Evolutionary conservation across 2,113 vertebrate species (phyloP), one percentile per base, ranked within the genome.

Genomic region (Tenrec ecaudatus): DNA sequence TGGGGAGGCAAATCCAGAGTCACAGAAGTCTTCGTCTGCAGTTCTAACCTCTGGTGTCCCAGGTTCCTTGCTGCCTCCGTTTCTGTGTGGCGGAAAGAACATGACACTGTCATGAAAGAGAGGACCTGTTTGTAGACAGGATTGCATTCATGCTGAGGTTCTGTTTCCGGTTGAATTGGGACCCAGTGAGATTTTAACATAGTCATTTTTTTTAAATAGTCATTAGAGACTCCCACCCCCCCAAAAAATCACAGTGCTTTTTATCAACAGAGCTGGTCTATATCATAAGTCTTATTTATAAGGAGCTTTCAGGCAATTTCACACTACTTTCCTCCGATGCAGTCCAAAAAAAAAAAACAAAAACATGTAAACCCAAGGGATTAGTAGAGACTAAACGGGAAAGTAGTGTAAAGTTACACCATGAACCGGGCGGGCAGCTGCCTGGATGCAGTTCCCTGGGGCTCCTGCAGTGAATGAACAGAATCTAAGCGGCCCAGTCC

Each of bases 231-330:
- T 23, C 66, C 66, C 10, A 68, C 47, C 47, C 12, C 90, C 53
- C 76, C 96, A 29, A 96, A 94, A 82, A 90, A 83, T 91, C 95
- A 92, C 96, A 96, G 90, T 58, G 53, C 97, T 98, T 98, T 98
- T 97, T 96, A 96, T 97, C 97, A 97, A 92, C 96, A 97, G 95
- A 97, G 94, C 95, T 97, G 96, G 97, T 98, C 97, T 98, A 60
- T 98, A 97, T 96, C 91, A 23, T 97, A 98, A 98, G 97, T 98
- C 97, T 97, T 98, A 98, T 96, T 98, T 98, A 97, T 97, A 98
- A 98, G 97, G 95, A 98, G 97, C 98, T 98, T 98, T 98, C 96
- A 97, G 96, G 97, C 98, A 98, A 98, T 98, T 98, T 98, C 98
- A 98, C 97, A 98, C 97, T 87, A 96, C 97, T 98, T 98, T 98